These are phyloP conservation scores for Thamnophis elegans DNA, from an alignment of 2,797 vertebrate genomes.

Conservation along the genomic window DNA sequence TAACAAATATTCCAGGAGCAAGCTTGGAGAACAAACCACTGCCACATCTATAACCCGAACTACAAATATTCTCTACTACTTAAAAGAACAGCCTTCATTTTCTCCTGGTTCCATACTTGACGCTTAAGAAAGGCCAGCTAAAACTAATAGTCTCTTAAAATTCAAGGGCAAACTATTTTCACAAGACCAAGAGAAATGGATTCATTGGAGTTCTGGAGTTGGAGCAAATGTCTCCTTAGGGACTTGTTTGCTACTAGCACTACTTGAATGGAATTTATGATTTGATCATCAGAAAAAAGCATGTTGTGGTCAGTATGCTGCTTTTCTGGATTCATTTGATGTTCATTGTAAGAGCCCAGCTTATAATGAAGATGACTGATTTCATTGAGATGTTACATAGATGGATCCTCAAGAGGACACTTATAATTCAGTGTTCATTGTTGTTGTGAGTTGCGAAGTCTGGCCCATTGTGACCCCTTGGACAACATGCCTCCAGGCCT, in stretches of 20 bases:
- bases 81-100: background rate
- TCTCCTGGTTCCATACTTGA: background rate
- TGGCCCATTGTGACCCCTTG: no score
- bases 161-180: background rate
- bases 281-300: slow-evolving; percentile 44
- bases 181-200: background rate
- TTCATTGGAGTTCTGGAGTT: slow-evolving; percentile 28
- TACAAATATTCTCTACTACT: no score
- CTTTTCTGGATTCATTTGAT: slow-evolving; percentile 44
- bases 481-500: no score
- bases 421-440: background rate
- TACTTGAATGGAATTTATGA: slow-evolving; percentile 38
- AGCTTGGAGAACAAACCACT: no score
- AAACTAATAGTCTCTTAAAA: background rate
- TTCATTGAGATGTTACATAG: slow-evolving; percentile 10
- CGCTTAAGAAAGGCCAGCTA: background rate
- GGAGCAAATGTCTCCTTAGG: background rate
- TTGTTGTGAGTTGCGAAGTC: no score
- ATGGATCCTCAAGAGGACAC: background rate
- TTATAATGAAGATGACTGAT: slow-evolving; percentile 33
- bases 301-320: slow-evolving; percentile 10
- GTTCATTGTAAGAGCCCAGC: slow-evolving; percentile 49
- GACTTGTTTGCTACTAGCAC: slow-evolving; percentile 33
- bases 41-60: no score
- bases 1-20: no score